Evolutionary conservation across 2,888 invertebrate species (phyloP), one percentile per base, ranked within the genome.

Genomic region (Agrilus mali): DNA sequence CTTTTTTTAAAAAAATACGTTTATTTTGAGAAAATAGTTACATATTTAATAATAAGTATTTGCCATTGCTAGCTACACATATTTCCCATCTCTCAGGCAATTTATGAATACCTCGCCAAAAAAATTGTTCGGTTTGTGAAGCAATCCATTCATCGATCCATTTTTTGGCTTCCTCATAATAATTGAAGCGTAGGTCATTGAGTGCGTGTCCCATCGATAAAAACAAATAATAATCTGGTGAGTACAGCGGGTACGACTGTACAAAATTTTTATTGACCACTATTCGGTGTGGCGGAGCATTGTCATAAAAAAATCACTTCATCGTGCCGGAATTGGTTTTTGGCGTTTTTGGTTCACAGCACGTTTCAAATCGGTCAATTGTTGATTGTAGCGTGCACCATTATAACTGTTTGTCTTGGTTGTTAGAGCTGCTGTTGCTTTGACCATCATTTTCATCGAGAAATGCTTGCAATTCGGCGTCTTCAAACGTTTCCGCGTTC

Each of bases 221-320:
- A 43, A 47, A 47, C 27, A 47, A 32, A 36, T 47, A 40, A 32
- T 47, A 47, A 47, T 48, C 44, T 49, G 42, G 37, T 14, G 44
- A 48, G 37, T 45, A 49, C 45, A 43, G 38, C 43, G 45, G 41
- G 46, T 49, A 37, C 27, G 47, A 33, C 36, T 45, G 38, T 34
- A 49, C 31, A 33, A 40, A 44, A n/a, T n/a, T n/a, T n/a, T n/a
- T n/a, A n/a, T n/a, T n/a, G n/a, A n/a, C n/a, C n/a, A n/a, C n/a
- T n/a, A n/a, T n/a, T n/a, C n/a, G 38, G 31, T 35, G 36, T 17
- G 38, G 31, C 36, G 40, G 40, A 20, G 36, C 41, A 5, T 12
- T 35, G 41, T 17, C 5, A 12, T 41, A 17, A 6, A 5, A 14
- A 34, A 14, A n/a, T 14, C 16, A 34, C 14, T 13, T 34, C 33